These are phyloP conservation scores for Lichenostomus cassidix DNA, from an alignment of 2,113 vertebrate species.

Conservation along the genomic window DNA sequence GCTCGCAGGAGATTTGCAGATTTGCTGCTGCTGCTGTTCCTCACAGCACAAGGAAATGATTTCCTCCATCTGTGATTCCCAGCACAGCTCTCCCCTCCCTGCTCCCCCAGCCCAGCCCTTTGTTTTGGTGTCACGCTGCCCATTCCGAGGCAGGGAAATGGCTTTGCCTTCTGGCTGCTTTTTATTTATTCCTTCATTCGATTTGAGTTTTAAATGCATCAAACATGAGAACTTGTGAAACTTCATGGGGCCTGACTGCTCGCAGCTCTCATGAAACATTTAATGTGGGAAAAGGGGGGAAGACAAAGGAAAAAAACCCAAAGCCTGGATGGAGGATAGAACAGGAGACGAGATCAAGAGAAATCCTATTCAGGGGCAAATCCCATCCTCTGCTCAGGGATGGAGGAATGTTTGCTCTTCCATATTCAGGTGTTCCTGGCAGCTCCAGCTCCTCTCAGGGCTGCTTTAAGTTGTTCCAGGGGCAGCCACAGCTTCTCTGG, in stretches of 20 bases:
- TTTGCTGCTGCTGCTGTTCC: neutral
- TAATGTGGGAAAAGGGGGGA: neutral
- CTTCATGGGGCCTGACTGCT: constrained; percentile 19
- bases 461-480: neutral
- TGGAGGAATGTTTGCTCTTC: neutral
- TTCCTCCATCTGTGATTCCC: neutral
- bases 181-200: neutral
- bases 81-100: neutral
- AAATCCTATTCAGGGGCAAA: neutral
- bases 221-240: neutral
- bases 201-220: neutral
- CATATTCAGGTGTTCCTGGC: neutral
- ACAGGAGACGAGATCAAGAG: neutral
- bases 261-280: constrained; percentile 26
- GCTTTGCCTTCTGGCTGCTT: neutral
- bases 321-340: neutral
- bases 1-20: neutral
- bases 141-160: neutral
- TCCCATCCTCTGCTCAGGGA: neutral
- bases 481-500: too few relatives aligned
- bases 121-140: neutral
- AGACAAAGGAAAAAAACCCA: neutral
- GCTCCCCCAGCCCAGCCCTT: neutral
- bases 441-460: neutral
- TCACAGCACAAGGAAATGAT: neutral